A percentile compares a stretch with the other conserved stretches of the same genome.
Evolutionary conservation across 2,797 vertebrate species (phyloP).

Genomic region (Pseudochaenichthys georgianus): DNA sequence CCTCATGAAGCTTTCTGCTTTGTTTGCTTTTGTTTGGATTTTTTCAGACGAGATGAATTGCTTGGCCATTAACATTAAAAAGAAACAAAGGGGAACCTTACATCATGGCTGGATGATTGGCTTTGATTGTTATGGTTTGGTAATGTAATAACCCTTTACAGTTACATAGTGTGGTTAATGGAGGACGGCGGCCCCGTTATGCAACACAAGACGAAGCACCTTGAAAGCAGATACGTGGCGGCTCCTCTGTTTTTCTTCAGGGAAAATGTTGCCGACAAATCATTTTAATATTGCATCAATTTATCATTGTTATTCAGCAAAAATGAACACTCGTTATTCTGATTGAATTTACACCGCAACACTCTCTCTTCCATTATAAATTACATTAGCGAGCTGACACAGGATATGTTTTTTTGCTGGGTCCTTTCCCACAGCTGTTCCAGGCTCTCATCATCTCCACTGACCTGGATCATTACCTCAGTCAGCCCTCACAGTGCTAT

Average conservation of each 20-base stretch:
- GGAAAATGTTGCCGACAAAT: slow-evolving; percentile 9
- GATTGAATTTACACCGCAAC: slow-evolving; percentile 37
- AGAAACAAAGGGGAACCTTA: slow-evolving; percentile 34
- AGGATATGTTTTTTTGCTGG: slow-evolving; percentile 39
- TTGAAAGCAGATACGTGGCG: slow-evolving; percentile 9
- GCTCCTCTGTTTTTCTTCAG: slow-evolving; percentile 23
- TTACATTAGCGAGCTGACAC: slow-evolving; percentile 30
- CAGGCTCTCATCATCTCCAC: slow-evolving; percentile 71
- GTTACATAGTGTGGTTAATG: slow-evolving; percentile 25
- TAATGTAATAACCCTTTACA: slow-evolving; percentile 38
- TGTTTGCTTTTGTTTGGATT: slow-evolving; percentile 67
- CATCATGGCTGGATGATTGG: slow-evolving; percentile 46
- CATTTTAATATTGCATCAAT: slow-evolving; percentile 3
- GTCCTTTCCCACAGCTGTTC: slow-evolving; percentile 73
- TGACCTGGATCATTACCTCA: slow-evolving; percentile 78
- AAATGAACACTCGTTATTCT: slow-evolving; percentile 28
- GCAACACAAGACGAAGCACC: too few relatives aligned
- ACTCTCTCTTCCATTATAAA: slow-evolving; percentile 17
- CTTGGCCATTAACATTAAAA: slow-evolving; percentile 58
- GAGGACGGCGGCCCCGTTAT: neutral
- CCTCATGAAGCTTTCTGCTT: slow-evolving; percentile 56
- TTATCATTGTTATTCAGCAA: slow-evolving; percentile 10
- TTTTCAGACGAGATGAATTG: slow-evolving; percentile 61
- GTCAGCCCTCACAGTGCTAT: slow-evolving; percentile 51
- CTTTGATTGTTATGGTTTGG: slow-evolving; percentile 51